Evolutionary conservation across 2,888 invertebrate species (phyloP).

Genomic region (Iselma pallidipennis): DNA sequence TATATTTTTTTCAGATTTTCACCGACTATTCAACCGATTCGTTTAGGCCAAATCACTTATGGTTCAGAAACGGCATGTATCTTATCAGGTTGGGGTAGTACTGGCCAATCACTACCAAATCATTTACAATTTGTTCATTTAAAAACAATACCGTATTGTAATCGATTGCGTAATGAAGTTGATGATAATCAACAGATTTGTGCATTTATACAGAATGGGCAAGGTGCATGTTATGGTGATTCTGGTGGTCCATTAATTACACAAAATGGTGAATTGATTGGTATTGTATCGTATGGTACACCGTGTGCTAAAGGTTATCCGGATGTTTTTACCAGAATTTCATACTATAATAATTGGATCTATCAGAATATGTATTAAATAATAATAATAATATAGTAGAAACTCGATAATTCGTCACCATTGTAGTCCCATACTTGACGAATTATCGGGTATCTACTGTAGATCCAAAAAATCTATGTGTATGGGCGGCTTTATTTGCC

Average conservation of each 20-base stretch:
- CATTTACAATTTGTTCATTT: not conserved
- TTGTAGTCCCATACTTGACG: too few species aligned
- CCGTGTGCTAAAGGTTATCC: constrained; percentile 19
- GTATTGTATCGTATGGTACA: constrained; percentile 16
- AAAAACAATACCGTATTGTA: not conserved
- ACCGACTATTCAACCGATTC: not conserved
- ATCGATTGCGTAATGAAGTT: not conserved
- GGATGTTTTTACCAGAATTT: constrained; percentile 19
- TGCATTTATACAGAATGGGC: not conserved
- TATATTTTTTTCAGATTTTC: too few species aligned
- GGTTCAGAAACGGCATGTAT: too few species aligned
- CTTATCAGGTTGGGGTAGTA: not conserved
- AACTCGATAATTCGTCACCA: too few species aligned
- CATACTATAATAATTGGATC: constrained; percentile 13
- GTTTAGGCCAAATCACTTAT: not conserved
- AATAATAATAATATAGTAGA: too few species aligned
- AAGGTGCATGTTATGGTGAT: constrained; percentile 14
- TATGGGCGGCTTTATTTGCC: too few species aligned
- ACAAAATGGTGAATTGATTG: constrained; percentile 4
- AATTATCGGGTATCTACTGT: too few species aligned
- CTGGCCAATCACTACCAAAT: not conserved
- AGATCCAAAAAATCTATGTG: too few species aligned
- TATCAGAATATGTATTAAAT: too few species aligned
- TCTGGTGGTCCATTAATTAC: constrained; percentile 23
- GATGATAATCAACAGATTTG: not conserved